Base-by-base conservation (phyloP, 2,888 invertebrate genomes). In the Cosmorhoe ocellata region DNA sequence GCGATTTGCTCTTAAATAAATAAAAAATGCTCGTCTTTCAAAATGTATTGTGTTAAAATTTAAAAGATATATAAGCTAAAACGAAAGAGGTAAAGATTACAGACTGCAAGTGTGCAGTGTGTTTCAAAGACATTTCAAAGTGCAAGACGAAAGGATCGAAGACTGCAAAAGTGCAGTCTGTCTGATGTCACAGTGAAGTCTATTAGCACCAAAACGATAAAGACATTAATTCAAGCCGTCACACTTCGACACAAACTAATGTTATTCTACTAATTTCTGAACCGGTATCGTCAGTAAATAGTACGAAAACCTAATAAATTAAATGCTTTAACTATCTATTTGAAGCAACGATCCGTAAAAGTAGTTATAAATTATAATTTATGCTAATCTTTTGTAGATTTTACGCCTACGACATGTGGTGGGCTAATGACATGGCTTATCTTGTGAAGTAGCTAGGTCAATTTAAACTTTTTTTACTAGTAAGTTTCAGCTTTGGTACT, bases 351-450 rank as follows among this genome's bases (percentile, higher is more conserved):
- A 79, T 71, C 67, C 67, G 71, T 64, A 66, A 73, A 74, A 76
- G 71, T 66, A 69, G 68, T 74, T 68, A 66, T 78, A 71, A 78
- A 79, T 83, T 75, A 71, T 69, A 76, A 74, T 80, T 70, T 77
- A 84, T 84, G 81, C 72, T 80, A 81, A 84, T 82, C 66, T 56
- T 52, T 59, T 61, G 63, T 67, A 63, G 64, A 70, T 64, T 68
- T 63, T 66, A 83, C 83, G 76, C 82, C 80, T 71, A 81, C 79
- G 67, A 66, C 63, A 64, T 56, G 50, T 49, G 45, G 36, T 26
- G 50, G 54, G 54, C 60, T 58, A 64, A 70, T 71, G 61, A 65
- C 22, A 46, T 34, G 45, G 49, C 14, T 41, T 5, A 37, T 41
- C 36, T 14, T 7, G 18, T 18, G 13, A 11, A 2, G 7, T 24